Evolutionary conservation across 1,140 invertebrate species (phyloP).

Genomic region (Charaxes varanes): DNA sequence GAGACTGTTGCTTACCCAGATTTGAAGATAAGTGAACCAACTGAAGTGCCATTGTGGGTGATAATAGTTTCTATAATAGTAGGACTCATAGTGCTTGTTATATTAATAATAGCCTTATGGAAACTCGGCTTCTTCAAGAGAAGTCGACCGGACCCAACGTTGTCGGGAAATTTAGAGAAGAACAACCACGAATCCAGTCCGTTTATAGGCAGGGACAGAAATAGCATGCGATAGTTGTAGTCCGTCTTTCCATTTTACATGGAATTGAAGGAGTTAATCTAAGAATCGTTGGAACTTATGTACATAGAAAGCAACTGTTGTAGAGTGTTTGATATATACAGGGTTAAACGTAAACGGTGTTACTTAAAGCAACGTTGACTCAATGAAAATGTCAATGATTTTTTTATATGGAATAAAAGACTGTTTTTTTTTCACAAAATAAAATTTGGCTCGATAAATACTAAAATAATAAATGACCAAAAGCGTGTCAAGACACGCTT

Average conservation of each 20-base stretch:
- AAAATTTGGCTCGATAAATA: too few species aligned
- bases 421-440: too few species aligned
- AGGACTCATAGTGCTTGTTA: slow-evolving; percentile 85
- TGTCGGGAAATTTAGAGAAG: slow-evolving; percentile 88
- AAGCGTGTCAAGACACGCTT: too few species aligned
- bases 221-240: slow-evolving; percentile 56
- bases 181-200: slow-evolving; percentile 80
- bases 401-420: too few species aligned
- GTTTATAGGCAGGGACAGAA: slow-evolving; percentile 64
- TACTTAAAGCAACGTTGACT: too few species aligned
- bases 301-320: slow-evolving; percentile 29
- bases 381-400: too few species aligned
- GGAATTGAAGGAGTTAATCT: slow-evolving; percentile 19
- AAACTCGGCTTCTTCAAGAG: slow-evolving; percentile 93
- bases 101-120: slow-evolving; percentile 86
- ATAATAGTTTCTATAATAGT: slow-evolving; percentile 86
- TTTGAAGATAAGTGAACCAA: slow-evolving; percentile 79
- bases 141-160: slow-evolving; percentile 84
- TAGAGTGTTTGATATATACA: slow-evolving; percentile 16
- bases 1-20: slow-evolving; percentile 88
- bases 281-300: slow-evolving; percentile 24
- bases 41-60: slow-evolving; percentile 86
- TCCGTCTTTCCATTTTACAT: slow-evolving; percentile 7
- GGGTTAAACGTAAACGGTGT: too few species aligned
- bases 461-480: too few species aligned